Base-by-base conservation (phyloP, 2,888 invertebrate species). In the Anaspis maculata region DNA sequence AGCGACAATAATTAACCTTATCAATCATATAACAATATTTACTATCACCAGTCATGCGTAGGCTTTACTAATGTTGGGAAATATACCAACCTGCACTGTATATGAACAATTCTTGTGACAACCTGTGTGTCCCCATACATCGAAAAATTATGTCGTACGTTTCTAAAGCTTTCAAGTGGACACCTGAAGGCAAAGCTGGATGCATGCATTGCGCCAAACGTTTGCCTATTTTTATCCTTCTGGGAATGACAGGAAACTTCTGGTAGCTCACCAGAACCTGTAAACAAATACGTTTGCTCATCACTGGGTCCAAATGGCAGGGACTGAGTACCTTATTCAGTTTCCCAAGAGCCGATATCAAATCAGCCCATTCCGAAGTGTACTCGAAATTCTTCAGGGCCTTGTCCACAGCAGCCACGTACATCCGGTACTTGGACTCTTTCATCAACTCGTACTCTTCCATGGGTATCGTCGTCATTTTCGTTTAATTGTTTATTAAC, bases 311-410 rank as follows among this genome's bases (percentile, higher is more conserved):
- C n/a, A n/a, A n/a, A n/a, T n/a, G n/a, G n/a, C n/a, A n/a, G n/a
- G n/a, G n/a, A n/a, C n/a, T n/a, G n/a, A 27, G 30, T 46, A 87
- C 90, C 76, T 91, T 91, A 62, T 87, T 88, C 19, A 92, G 71
- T 66, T 91, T 91, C 29, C 84, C 87, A 16, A 94, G 67, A 3
- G 90, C 89, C 32, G 88, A 83, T 54, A 94, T 92, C 30, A 92
- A 71, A 68, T 94, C 92, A 34, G 91, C 88, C 92, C 92, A 92
- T 74, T 92, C 91, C 51, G 85, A 85, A n/a, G 90, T 88, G 58
- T 84, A 85, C 57, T 94, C 92, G 67, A 92, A 94, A 63, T 80
- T 85, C 59, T 85, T 87, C 41, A 92, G 68, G 10, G 88, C 88
- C 64, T 87, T 89, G 61, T 92, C 91, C 32, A 92, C 79, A 42